Evolutionary conservation across 2,888 invertebrate genomes (phyloP).

Genomic region (Camponotus fellah): DNA sequence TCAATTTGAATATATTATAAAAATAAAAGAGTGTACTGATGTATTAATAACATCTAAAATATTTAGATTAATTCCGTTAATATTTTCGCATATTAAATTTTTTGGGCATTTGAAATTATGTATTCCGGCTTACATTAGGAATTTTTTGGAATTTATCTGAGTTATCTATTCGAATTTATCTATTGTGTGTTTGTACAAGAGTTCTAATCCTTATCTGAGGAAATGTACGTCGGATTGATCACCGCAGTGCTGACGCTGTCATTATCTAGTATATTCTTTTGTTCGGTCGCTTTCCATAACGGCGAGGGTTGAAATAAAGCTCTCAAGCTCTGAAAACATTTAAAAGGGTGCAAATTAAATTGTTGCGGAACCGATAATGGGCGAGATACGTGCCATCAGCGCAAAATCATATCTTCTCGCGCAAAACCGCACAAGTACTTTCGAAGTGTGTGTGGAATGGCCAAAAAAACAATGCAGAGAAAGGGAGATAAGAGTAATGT

Average conservation of each 20-base stretch:
- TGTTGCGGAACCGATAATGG: conserved; percentile 48
- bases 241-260: conserved; percentile 53
- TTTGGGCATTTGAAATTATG: neutral
- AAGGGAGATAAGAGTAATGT: conserved; percentile 75
- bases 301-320: conserved; percentile 75
- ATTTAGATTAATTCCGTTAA: neutral
- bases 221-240: conserved; percentile 16
- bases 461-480: conserved; percentile 59
- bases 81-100: neutral
- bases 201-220: neutral
- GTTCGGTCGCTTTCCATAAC: conserved; percentile 76
- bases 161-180: too few relatives aligned
- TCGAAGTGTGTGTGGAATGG: conserved; percentile 55
- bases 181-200: too few relatives aligned
- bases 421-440: conserved; percentile 61
- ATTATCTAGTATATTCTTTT: conserved; percentile 51
- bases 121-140: neutral
- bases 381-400: conserved; percentile 14
- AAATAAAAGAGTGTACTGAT: neutral
- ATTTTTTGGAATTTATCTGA: neutral
- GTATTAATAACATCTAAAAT: neutral
- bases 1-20: neutral
- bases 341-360: conserved; percentile 75
- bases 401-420: conserved; percentile 63
- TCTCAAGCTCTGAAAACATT: conserved; percentile 78